phyloP scores from a whole-genome alignment of 2,797 vertebrate genomes.

The Loris lydekkerianus region DNA sequence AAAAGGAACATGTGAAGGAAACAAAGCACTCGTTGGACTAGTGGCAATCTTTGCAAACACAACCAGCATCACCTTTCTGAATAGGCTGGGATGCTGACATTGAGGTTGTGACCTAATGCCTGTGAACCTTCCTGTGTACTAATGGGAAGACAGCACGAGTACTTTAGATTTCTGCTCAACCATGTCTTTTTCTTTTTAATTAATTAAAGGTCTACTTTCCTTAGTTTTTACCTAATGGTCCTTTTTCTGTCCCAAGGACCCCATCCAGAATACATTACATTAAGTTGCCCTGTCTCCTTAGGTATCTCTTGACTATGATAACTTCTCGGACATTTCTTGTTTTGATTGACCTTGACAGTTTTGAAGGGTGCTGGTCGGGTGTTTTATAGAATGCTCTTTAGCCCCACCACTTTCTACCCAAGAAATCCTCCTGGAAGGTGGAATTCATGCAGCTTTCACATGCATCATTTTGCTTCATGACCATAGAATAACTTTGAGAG shows the following conservation, averaged over 20 bases:
- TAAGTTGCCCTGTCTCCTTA: not conserved
- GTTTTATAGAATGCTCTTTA: not conserved
- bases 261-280: not conserved
- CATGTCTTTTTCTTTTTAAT: not conserved
- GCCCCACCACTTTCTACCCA: not conserved
- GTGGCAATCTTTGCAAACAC: not conserved
- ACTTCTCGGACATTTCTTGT: not conserved
- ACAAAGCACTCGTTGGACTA: accelerated
- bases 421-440: not conserved
- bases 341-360: not conserved
- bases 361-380: not conserved
- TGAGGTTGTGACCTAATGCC: not conserved
- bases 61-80: not conserved
- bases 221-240: not conserved
- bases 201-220: not conserved
- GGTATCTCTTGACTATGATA: not conserved
- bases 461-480: not conserved
- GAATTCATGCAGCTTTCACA: not conserved
- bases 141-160: not conserved
- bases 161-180: not conserved
- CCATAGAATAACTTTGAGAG: not conserved
- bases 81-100: not conserved
- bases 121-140: accelerated
- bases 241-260: not conserved
- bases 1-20: not conserved